These are phyloP conservation scores for Endotricha flammealis DNA, from an alignment of 2,888 invertebrate species.

Conservation along the genomic window DNA sequence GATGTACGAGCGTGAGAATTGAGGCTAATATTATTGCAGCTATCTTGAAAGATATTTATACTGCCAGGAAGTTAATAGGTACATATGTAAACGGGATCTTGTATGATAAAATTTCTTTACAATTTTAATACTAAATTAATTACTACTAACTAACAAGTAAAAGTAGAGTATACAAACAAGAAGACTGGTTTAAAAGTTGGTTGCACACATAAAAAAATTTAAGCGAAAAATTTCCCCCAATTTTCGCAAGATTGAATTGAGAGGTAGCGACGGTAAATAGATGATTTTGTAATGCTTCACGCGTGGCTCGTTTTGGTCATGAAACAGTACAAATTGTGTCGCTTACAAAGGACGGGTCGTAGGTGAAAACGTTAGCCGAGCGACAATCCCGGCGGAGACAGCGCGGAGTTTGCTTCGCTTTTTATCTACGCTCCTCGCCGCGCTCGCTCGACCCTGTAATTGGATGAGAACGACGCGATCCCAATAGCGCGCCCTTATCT, in stretches of 20 bases:
- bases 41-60: too few relatives aligned
- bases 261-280: constrained; percentile 1
- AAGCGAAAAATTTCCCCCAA: too few relatives aligned
- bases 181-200: too few relatives aligned
- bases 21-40: neutral
- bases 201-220: too few relatives aligned
- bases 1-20: neutral
- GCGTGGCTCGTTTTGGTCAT: constrained; percentile 19
- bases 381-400: constrained; percentile 75
- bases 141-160: too few relatives aligned
- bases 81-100: too few relatives aligned
- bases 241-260: too few relatives aligned
- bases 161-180: too few relatives aligned
- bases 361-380: constrained; percentile 70
- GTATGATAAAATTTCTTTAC: too few relatives aligned
- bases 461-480: constrained; percentile 78
- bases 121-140: too few relatives aligned
- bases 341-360: constrained; percentile 50
- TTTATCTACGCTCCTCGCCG: constrained; percentile 69
- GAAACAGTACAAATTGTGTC: constrained; percentile 37
- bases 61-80: too few relatives aligned
- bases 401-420: constrained; percentile 58
- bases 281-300: constrained; percentile 7
- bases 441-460: constrained; percentile 77
- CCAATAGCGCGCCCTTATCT: constrained; percentile 78